Conservation (phyloP, 2,888 invertebrate genomes). For the Clistopyga incitator region DNA sequence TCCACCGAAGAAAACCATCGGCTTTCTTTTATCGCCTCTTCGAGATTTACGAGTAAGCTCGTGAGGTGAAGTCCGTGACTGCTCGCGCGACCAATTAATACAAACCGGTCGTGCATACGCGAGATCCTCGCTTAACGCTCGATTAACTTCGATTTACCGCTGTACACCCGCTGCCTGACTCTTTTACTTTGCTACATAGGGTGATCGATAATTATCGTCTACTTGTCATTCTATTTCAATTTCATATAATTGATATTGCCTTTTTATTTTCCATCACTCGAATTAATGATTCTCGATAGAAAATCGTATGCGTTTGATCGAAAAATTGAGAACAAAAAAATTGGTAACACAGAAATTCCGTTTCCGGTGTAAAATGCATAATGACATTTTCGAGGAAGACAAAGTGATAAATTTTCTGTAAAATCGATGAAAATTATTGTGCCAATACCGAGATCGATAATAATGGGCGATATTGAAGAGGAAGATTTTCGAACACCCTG, state of each 20-base stretch:
- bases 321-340: no score
- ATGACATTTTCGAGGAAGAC: no score
- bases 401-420: no score
- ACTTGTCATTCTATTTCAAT: neutral
- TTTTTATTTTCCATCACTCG: neutral
- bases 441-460: no score
- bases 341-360: no score
- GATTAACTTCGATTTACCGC: constrained; percentile 63
- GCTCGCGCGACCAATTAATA: constrained; percentile 64
- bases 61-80: constrained; percentile 31
- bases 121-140: constrained; percentile 61
- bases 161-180: constrained; percentile 9
- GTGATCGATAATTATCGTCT: neutral
- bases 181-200: constrained; percentile 7
- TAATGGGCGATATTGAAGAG: no score
- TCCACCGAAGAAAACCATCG: constrained; percentile 38
- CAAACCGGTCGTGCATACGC: constrained; percentile 61
- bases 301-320: no score
- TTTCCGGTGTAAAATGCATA: no score
- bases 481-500: constrained; percentile 37
- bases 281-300: no score
- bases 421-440: no score
- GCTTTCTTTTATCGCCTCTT: constrained; percentile 64
- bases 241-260: neutral
- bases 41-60: constrained; percentile 56